Evolutionary conservation across 2,797 vertebrate species (phyloP), one percentile per base, ranked within the genome.

Genomic region (Melanotaenia nigrans): DNA sequence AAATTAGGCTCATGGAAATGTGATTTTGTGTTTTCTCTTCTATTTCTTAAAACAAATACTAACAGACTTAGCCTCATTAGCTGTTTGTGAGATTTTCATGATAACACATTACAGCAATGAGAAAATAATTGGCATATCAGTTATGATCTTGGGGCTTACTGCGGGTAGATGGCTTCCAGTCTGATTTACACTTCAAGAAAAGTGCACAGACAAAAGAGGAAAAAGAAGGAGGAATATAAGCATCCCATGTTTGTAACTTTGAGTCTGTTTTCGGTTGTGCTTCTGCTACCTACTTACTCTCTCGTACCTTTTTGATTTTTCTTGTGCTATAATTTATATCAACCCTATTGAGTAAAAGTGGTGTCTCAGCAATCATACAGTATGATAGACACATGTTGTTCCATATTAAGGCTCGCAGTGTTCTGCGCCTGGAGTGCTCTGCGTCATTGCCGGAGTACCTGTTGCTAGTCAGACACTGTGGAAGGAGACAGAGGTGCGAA

Each of bases 181-280:
- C 74, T 86, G 89, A 91, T 90, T 90, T 91, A 87, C 86, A 90
- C 85, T 88, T 90, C 79, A 89, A 83, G 73, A 85, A 82, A 73
- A 76, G 32, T 75, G 65, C 68, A 45, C 42, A 45, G 45, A 47
- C 45, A 47, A 47, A 47, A n/a, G 5, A 47, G 6, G 45, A 80
- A 68, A 83, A 78, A 74, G 73, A 65, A 61, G 61, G 68, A 68
- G 49, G 24, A 33, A 47, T 24, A 64, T 64, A 83, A 18, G 45
- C 66, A 71, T 14, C 24, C 25, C 13, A 25, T 63, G 73, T 70
- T 76, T 85, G 22, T 36, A 68, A 61, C 83, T 90, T 87, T 90
- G 88, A 91, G 89, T 79, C 81, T 30, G 30, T 30, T 30, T 30
- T 30, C 30, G 30, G 30, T 5, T 30, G 30, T 30, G 30, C 30